Evolutionary conservation across 1,140 invertebrate genomes (phyloP).

Genomic region (Thereuonema tuberculata): DNA sequence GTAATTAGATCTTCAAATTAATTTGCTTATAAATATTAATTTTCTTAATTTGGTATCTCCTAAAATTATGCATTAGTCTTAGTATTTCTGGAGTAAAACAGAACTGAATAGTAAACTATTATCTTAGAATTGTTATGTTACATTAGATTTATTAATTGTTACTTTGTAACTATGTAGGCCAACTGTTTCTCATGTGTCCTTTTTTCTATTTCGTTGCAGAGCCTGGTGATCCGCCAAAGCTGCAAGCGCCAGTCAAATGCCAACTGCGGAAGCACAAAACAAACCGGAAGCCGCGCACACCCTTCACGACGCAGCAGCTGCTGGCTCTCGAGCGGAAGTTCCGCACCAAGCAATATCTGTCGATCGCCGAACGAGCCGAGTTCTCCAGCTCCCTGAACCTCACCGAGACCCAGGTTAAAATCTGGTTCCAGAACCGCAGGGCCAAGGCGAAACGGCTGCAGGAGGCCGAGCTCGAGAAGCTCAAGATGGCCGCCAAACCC

Average conservation of each 20-base stretch:
- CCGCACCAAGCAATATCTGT: slow-evolving; percentile 87
- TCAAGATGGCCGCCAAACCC: slow-evolving; percentile 47
- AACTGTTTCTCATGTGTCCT: no score
- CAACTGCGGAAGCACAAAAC: slow-evolving; percentile 89
- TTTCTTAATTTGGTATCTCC: no score
- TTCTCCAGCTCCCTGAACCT: slow-evolving; percentile 85
- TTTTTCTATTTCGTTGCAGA: slow-evolving; percentile 41
- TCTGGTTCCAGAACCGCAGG: slow-evolving; percentile 93
- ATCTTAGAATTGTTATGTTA: no score
- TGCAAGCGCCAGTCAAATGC: slow-evolving; percentile 55
- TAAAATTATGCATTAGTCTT: no score
- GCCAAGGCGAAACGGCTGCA: slow-evolving; percentile 89
- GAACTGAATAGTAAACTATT: no score
- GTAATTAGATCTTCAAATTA: no score
- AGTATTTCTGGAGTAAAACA: no score
- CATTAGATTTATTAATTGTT: no score
- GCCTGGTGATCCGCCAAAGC: slow-evolving; percentile 56
- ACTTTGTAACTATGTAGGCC: no score
- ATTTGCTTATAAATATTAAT: no score
- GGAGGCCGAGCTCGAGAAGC: slow-evolving; percentile 83
- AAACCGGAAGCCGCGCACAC: slow-evolving; percentile 91
- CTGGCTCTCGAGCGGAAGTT: slow-evolving; percentile 91
- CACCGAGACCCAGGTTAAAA: slow-evolving; percentile 92
- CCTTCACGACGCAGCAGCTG: slow-evolving; percentile 92
- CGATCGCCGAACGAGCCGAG: slow-evolving; percentile 90